A percentile compares a stretch with the other conserved stretches of the same genome.
Conservation (phyloP, 2,113 vertebrate species). For the Pionites leucogaster region DNA sequence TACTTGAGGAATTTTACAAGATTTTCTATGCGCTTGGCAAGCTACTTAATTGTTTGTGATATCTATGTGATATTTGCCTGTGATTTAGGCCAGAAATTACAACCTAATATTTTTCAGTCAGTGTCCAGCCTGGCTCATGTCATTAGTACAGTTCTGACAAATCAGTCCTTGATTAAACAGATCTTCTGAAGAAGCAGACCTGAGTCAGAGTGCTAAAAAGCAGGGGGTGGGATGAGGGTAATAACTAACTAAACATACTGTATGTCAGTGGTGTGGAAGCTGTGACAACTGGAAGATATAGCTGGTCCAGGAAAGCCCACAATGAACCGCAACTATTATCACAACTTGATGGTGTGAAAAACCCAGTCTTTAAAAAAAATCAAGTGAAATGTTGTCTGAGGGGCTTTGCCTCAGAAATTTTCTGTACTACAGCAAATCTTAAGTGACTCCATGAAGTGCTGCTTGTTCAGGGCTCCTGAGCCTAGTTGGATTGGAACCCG, state of each 20-base stretch:
- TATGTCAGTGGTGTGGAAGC: background rate
- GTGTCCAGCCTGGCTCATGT: background rate
- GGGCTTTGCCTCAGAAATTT: background rate
- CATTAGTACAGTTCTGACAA: background rate
- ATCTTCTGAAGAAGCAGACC: background rate
- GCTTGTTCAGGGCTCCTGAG: background rate
- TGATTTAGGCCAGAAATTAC: background rate
- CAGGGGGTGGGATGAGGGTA: background rate
- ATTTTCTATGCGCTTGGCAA: background rate
- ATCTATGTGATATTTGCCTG: background rate
- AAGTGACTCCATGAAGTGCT: background rate
- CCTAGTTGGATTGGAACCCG: background rate
- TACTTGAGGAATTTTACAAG: background rate
- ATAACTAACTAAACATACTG: background rate
- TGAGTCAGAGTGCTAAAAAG: background rate
- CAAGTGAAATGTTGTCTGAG: background rate
- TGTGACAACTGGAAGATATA: accelerated
- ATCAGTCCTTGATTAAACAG: background rate
- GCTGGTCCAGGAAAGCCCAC: background rate
- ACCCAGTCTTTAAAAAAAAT: accelerated
- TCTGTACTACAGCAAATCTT: background rate
- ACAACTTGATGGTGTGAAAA: background rate
- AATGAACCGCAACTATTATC: background rate
- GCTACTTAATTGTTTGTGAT: background rate
- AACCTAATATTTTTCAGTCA: background rate